Evolutionary conservation across 2,113 vertebrate genomes (phyloP), one percentile per base, ranked within the genome.

Genomic region (Sarotherodon lohbergeri): DNA sequence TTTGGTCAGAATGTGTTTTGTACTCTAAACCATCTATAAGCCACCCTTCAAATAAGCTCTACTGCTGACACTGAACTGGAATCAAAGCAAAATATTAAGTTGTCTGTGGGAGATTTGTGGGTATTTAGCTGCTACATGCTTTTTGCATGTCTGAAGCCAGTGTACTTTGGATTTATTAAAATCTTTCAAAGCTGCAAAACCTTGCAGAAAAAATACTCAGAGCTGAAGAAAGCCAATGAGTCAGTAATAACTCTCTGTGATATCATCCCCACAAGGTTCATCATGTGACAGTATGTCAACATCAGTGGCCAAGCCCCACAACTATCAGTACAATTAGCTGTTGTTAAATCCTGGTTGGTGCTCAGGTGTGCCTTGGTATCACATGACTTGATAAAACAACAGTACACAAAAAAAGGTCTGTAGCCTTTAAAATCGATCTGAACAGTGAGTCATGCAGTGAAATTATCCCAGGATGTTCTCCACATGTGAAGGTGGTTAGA

Each of bases 361-460:
- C 12, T 27, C 55, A 27, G 22, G 12, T 7, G 1, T 19, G 50
- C 50, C 3, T 5, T 52, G 12, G 13, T 3, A 27, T 29, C 1
- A 57, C 24, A 9, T 57, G 6, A 27, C 24, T 57, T 29, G 56
- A 29, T 14, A 27, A 3, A 57, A 57, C 59, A 63, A 2, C 9
- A 36, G 1, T 12, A 36, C 7, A 36, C 59, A 63, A 63, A 63
- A 0, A 13, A 2, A 19, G 6, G 14, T 16, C 27, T 7, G 2
- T 59, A 59, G 24, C 24, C 13, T 29, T 29, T 0, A 57, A 59
- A 59, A 0, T 32, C 17, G 3, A 59, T 39, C 61, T 39, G 32
- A 66, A 36, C 6, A 66, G 6, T 39, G 34, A 66, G 9, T 63
- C 56, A 29, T 16, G 13, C 24, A 57, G 24, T 14, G 9, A 66